Conservation (phyloP, 1,140 invertebrate genomes). For the Aphis craccivora region DNA sequence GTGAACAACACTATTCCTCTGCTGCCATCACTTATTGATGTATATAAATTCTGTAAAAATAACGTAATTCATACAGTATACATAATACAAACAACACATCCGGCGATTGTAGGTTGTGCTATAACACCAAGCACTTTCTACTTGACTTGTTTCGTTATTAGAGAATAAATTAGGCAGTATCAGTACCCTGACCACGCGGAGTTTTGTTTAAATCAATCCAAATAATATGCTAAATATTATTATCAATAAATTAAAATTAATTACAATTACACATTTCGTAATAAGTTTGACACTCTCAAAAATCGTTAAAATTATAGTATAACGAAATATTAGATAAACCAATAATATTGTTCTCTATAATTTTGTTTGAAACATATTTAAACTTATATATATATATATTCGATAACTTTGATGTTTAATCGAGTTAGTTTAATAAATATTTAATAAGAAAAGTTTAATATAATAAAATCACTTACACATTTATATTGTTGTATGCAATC, state of each 20-base stretch:
- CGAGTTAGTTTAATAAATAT: not conserved
- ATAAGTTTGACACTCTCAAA: not conserved
- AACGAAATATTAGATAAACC: not conserved
- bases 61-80: too few relatives aligned
- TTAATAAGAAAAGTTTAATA: not conserved
- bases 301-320: not conserved
- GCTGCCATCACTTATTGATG: too few relatives aligned
- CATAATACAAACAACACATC: too few relatives aligned
- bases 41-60: too few relatives aligned
- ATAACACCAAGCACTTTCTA: not conserved
- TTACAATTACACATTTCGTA: not conserved
- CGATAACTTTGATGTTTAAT: not conserved
- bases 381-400: not conserved
- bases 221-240: not conserved
- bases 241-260: not conserved
- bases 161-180: not conserved
- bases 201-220: not conserved
- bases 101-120: too few relatives aligned
- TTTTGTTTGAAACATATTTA: not conserved
- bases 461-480: not conserved
- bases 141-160: not conserved
- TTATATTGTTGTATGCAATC: not conserved
- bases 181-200: too few relatives aligned
- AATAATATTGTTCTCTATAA: not conserved
- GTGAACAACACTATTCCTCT: too few relatives aligned